Conservation (phyloP, 2,113 vertebrate genomes). For the Apodemus speciosus region DNA sequence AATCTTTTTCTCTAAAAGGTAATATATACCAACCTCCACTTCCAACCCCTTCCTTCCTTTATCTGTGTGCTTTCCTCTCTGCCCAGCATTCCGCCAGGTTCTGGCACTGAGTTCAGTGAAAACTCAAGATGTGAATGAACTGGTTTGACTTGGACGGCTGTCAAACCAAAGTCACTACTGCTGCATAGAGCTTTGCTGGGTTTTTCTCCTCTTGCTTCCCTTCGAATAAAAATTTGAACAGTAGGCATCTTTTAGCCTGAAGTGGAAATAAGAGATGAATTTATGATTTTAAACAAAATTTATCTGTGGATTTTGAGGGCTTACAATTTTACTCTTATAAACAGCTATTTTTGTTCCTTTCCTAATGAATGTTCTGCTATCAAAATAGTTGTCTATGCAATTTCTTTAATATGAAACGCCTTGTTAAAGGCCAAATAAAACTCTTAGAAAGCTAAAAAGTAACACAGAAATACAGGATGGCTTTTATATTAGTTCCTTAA, state of each 20-base stretch:
- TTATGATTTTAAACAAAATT: constrained; percentile 36
- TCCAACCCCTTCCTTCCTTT: background rate
- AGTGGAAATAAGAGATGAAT: background rate
- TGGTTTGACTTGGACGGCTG: constrained; percentile 35
- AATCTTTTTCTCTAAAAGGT: constrained; percentile 53
- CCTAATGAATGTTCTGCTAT: constrained; percentile 18
- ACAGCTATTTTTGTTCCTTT: background rate
- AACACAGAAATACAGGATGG: background rate
- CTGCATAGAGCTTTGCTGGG: background rate
- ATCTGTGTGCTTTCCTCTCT: background rate
- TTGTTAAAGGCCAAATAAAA: constrained; percentile 17
- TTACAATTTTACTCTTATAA: background rate
- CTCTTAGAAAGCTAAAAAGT: constrained; percentile 16
- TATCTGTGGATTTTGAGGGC: background rate
- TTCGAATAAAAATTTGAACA: background rate
- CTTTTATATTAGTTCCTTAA: constrained; percentile 59
- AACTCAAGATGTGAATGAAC: constrained; percentile 58
- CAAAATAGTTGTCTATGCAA: constrained; percentile 12
- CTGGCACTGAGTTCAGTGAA: constrained; percentile 38
- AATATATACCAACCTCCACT: constrained; percentile 10
- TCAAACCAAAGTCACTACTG: constrained; percentile 27
- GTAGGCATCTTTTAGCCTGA: background rate
- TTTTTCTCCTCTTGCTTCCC: constrained; percentile 6
- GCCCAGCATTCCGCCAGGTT: background rate
- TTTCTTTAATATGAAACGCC: constrained; percentile 54